These are phyloP conservation scores for Reticulitermes speratus DNA, from an alignment of 1,140 invertebrate species.

Conservation along the genomic window DNA sequence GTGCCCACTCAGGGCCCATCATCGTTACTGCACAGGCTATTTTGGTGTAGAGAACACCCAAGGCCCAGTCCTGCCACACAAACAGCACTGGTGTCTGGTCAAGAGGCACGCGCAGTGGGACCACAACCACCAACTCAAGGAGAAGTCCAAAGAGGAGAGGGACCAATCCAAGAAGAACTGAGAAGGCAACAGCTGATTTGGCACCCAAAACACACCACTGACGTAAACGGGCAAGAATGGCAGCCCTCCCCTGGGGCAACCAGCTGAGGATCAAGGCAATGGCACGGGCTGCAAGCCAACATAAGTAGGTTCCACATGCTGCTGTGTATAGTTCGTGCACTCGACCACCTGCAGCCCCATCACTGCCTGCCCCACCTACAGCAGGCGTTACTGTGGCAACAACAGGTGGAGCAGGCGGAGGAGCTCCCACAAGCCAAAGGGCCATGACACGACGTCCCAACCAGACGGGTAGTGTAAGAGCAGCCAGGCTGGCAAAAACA, in stretches of 20 bases:
- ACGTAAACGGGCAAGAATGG: conserved; percentile 62
- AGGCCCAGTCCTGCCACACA: conserved; percentile 95
- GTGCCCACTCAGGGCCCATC: conserved; percentile 96
- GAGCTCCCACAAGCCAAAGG: conserved; percentile 69
- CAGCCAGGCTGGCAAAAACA: conserved; percentile 76
- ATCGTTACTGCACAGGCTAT: conserved; percentile 95
- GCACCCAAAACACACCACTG: conserved; percentile 56
- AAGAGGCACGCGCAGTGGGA: conserved; percentile 88
- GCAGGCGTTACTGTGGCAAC: conserved; percentile 42
- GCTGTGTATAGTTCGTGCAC: conserved; percentile 96
- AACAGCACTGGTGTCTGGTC: conserved; percentile 94
- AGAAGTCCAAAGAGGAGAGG: conserved; percentile 90
- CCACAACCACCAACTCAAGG: conserved; percentile 87
- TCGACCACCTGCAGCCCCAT: conserved; percentile 45
- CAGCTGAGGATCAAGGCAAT: conserved; percentile 78
- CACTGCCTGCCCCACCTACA: conserved; percentile 40
- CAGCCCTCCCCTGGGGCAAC: conserved; percentile 82
- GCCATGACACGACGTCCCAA: conserved; percentile 85
- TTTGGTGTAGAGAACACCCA: conserved; percentile 96
- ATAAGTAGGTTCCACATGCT: conserved; percentile 90
- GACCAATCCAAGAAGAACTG: conserved; percentile 84
- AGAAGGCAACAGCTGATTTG: conserved; percentile 70
- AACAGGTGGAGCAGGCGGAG: conserved; percentile 48
- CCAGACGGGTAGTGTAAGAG: conserved; percentile 87
- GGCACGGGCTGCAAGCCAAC: conserved; percentile 81